Evolutionary conservation across 2,113 vertebrate genomes (phyloP).

Genomic region (Eurypyga helias): DNA sequence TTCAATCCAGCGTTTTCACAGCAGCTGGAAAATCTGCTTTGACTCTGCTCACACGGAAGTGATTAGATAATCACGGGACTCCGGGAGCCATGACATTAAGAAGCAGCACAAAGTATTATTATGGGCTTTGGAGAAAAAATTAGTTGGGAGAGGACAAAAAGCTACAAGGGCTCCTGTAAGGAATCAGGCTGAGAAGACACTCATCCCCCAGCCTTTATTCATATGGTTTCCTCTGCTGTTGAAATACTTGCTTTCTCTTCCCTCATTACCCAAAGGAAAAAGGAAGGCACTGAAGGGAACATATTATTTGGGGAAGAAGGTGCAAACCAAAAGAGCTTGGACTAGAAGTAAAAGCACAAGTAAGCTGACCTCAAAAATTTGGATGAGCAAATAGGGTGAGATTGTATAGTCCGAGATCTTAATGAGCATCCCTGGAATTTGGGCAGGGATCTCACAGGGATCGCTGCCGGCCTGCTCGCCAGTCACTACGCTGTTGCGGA

Average conservation of each 20-base stretch:
- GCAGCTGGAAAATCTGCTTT: neutral
- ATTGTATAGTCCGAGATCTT: fast-evolving
- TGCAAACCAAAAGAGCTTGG: neutral
- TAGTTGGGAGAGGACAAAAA: neutral
- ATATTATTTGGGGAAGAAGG: neutral
- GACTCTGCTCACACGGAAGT: neutral
- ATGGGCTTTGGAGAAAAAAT: neutral
- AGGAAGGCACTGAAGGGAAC: neutral
- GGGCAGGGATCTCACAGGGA: neutral
- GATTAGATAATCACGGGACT: slow-evolving; percentile 6
- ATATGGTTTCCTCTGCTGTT: neutral
- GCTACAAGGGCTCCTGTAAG: neutral
- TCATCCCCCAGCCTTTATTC: neutral
- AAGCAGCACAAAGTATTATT: neutral
- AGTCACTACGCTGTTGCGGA: neutral
- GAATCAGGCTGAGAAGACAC: neutral
- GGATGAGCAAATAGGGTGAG: neutral
- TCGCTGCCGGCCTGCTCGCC: fast-evolving
- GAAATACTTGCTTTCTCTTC: slow-evolving; percentile 9
- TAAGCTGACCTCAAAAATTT: neutral
- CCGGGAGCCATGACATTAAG: fast-evolving
- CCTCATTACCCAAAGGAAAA: neutral
- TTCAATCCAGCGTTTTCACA: neutral
- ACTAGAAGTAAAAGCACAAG: neutral
- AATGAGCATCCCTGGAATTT: neutral